phyloP scores from a whole-genome alignment of 2,113 vertebrate species.

The Charina bottae region DNA sequence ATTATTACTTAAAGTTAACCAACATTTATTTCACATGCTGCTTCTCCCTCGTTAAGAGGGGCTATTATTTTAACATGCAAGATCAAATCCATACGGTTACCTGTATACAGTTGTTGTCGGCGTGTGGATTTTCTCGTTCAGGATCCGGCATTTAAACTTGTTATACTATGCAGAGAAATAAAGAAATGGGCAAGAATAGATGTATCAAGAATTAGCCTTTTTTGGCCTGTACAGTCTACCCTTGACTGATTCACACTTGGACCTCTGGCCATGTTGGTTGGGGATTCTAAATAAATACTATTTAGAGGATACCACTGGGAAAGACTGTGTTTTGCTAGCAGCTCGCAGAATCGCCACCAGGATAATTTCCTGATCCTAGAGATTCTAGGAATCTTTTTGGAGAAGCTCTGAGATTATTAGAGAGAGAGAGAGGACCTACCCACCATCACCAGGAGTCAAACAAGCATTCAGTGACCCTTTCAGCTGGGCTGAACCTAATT shows the following conservation, averaged over 20 bases:
- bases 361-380: neutral
- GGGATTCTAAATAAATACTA: neutral
- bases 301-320: neutral
- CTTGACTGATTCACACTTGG: neutral
- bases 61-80: neutral
- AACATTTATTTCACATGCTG: neutral
- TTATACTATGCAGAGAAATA: constrained; percentile 69
- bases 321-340: neutral
- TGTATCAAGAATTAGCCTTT: fast-evolving
- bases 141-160: constrained; percentile 80
- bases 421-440: neutral
- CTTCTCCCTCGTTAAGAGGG: neutral
- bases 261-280: neutral
- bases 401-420: neutral
- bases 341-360: neutral
- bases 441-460: too few species aligned
- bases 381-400: neutral
- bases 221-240: neutral
- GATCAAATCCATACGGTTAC: constrained; percentile 53
- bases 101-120: constrained; percentile 82
- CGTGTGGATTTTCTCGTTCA: constrained; percentile 78
- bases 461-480: too few species aligned
- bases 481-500: too few species aligned
- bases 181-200: constrained; percentile 2
- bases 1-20: neutral